Evolutionary conservation across 2,797 vertebrate genomes (phyloP), one percentile per base, ranked within the genome.

Genomic region (Coccyzus lansbergi): DNA sequence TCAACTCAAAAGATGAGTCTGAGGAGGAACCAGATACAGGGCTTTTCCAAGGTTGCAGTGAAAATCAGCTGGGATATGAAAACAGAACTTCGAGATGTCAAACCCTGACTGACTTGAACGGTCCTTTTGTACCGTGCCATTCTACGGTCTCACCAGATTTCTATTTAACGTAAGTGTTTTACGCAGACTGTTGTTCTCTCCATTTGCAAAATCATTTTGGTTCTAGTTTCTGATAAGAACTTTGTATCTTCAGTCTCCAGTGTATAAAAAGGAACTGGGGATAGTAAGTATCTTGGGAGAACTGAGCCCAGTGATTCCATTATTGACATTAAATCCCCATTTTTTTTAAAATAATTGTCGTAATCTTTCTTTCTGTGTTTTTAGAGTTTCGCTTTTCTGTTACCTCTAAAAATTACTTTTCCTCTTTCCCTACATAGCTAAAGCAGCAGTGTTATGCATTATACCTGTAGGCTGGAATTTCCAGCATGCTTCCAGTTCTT

Each of bases 101-200:
- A 55, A 74, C 97, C 38, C 88, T 98, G 75, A 90, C 5, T 12
- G 0, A 94, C 3, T 38, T 15, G 0, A 48, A 55, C 0, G 97
- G 97, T 38, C 97, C 96, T 64, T 97, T 98, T 4, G 40, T 4
- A 28, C 46, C 49, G 1, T 98, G 97, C 77, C 94, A 96, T 29
- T 59, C 86, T 51, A 12, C 2, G 0, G 38, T 97, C 44, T 11
- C 87, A 62, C 92, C 97, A 34, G 15, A 72, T 15, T 86, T 85
- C 83, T 97, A 94, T 74, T 86, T 91, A 68, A 83, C 4, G 97
- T 98, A 92, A 96, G 97, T 93, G 71, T 33, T 33, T n/a, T 67
- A 4, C 65, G 36, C 44, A 62, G 55, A 75, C 14, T 46, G 12
- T 31, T 74, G 15, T 58, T 85, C 65, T 84, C 26, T 5, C 25